A percentile compares a stretch with the other conserved stretches of the same genome.
Conservation (phyloP, 2,113 vertebrate genomes). For the Lutjanus erythropterus region DNA sequence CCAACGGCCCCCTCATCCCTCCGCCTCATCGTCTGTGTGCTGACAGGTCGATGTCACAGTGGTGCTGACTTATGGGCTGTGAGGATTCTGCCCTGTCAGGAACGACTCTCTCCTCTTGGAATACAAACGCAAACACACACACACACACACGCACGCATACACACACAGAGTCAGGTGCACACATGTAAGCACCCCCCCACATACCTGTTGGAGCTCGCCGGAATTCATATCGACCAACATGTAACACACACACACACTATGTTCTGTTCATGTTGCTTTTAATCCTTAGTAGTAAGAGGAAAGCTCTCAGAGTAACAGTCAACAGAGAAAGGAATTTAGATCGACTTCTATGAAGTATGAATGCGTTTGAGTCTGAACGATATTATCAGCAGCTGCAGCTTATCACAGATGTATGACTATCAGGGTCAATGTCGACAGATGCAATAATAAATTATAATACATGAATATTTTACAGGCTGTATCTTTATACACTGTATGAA, state of each 20-base stretch:
- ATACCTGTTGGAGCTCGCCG: conserved; percentile 67
- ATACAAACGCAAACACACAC: conserved; percentile 49
- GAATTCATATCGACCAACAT: conserved; percentile 36
- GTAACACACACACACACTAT: conserved; percentile 12
- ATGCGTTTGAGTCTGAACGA: background rate
- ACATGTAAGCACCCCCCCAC: conserved; percentile 50
- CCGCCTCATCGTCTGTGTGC: conserved; percentile 71
- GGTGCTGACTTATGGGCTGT: conserved; percentile 93
- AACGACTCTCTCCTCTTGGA: conserved; percentile 56
- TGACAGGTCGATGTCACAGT: conserved; percentile 89
- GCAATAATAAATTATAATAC: background rate
- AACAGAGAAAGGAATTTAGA: conserved; percentile 41
- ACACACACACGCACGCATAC: conserved; percentile 22
- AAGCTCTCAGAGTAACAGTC: background rate
- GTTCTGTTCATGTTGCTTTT: conserved; percentile 23
- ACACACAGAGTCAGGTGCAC: conserved; percentile 54
- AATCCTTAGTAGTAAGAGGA: conserved; percentile 10
- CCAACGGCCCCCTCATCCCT: conserved; percentile 51
- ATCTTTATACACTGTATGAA: background rate
- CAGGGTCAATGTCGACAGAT: background rate
- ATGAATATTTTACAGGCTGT: background rate
- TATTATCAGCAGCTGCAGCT: conserved; percentile 2
- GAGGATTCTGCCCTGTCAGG: conserved; percentile 82
- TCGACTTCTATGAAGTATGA: background rate
- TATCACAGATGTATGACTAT: conserved; percentile 5